Percentiles rank a stretch among this genome's conserved stretches.
Evolutionary conservation across 2,113 vertebrate genomes (phyloP).

Genomic region (Prionailurus bengalensis): DNA sequence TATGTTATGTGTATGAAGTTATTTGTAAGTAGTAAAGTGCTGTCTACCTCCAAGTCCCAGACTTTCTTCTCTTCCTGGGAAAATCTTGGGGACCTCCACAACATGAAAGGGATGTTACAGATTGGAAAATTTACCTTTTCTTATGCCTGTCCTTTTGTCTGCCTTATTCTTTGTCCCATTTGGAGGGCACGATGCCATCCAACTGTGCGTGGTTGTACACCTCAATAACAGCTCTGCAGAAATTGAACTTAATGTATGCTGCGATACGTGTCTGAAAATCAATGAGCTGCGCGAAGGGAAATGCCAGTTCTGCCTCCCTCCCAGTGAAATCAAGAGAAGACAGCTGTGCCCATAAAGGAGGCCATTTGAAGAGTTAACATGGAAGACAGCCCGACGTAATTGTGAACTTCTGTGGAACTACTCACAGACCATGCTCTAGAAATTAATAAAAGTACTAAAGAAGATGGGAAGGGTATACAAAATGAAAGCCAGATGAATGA

Average conservation of each 20-base stretch:
- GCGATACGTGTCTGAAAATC: conserved; percentile 56
- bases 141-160: conserved; percentile 1
- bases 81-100: conserved; percentile 25
- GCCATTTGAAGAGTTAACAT: conserved; percentile 74
- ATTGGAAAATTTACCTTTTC: conserved; percentile 55
- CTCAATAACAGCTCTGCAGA: conserved; percentile 62
- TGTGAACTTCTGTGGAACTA: conserved; percentile 34
- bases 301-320: conserved; percentile 44
- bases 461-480: conserved; percentile 51
- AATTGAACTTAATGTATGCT: conserved; percentile 67
- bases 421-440: conserved; percentile 59
- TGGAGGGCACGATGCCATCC: conserved; percentile 56
- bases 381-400: conserved; percentile 59
- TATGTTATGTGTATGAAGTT: not conserved
- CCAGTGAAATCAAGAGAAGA: conserved; percentile 58
- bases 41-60: not conserved
- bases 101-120: not conserved
- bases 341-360: conserved; percentile 78
- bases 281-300: conserved; percentile 75
- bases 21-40: conserved; percentile 42
- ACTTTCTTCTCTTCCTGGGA: conserved; percentile 12
- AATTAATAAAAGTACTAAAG: conserved; percentile 74
- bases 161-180: conserved; percentile 65
- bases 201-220: conserved; percentile 59
- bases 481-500: conserved; percentile 69